Conservation (phyloP, 2,113 vertebrate species). For the Carassius gibelio region DNA sequence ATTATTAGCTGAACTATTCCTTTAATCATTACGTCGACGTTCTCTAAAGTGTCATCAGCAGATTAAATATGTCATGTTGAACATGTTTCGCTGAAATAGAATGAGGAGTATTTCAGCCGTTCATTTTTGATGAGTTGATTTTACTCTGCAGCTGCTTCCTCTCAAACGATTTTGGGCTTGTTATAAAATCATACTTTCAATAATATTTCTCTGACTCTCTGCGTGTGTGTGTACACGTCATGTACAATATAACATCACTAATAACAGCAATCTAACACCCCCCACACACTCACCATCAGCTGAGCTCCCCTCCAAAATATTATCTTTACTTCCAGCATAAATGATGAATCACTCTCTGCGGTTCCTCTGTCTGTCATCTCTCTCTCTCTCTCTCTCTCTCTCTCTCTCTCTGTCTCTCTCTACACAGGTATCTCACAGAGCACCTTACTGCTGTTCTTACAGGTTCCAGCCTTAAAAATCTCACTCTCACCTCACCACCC, state of each 20-base stretch:
- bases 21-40: background rate
- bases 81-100: background rate
- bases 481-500: background rate
- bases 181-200: background rate
- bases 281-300: background rate
- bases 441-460: background rate
- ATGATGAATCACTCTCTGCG: background rate
- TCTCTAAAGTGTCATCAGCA: background rate
- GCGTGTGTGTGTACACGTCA: background rate
- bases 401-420: background rate
- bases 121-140: background rate
- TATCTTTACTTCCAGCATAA: constrained; percentile 1
- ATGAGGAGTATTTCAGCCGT: background rate
- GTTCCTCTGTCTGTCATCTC: background rate
- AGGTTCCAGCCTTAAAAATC: background rate
- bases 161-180: background rate
- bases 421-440: background rate
- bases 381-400: background rate
- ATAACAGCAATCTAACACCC: background rate
- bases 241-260: background rate
- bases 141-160: too few relatives aligned
- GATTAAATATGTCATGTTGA: background rate
- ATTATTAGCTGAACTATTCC: background rate
- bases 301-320: constrained; percentile 8
- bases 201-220: background rate